A percentile compares a stretch with the other conserved stretches of the same genome.
Conservation (phyloP, 2,888 invertebrate genomes). For the Malthinus seriepunctatus region DNA sequence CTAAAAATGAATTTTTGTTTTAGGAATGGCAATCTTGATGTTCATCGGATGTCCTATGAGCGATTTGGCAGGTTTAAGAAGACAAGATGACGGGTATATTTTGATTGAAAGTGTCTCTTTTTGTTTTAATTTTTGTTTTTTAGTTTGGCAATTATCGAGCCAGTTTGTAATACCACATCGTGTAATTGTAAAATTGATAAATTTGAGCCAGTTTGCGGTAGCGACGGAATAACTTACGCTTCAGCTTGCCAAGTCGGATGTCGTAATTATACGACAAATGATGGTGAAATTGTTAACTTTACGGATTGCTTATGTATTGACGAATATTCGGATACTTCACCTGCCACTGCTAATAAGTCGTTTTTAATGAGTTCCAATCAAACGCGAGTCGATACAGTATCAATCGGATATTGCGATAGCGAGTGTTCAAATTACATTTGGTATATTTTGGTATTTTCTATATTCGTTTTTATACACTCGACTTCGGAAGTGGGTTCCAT, state of each 20-base stretch:
- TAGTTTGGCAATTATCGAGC: constrained; percentile 50
- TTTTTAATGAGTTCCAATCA: constrained; percentile 29
- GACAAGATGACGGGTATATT: constrained; percentile 50
- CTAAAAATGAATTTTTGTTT: constrained; percentile 34
- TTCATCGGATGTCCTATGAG: constrained; percentile 89
- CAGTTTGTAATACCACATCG: constrained; percentile 65
- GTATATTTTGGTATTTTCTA: constrained; percentile 82
- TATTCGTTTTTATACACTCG: constrained; percentile 89
- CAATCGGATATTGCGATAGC: constrained; percentile 78
- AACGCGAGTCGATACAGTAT: constrained; percentile 59
- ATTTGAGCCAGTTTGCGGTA: constrained; percentile 84
- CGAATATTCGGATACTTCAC: constrained; percentile 2
- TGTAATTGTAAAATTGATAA: constrained; percentile 77
- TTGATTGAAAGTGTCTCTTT: background rate
- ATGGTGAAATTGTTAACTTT: constrained; percentile 62
- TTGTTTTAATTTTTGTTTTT: constrained; percentile 15
- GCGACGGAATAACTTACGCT: constrained; percentile 80
- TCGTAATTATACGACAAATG: constrained; percentile 61
- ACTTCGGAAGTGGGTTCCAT: constrained; percentile 92
- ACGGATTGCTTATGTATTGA: constrained; percentile 59
- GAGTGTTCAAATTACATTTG: constrained; percentile 78
- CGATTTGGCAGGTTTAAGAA: constrained; percentile 71
- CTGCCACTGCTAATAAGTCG: constrained; percentile 4
- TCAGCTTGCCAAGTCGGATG: constrained; percentile 93
- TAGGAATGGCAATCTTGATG: constrained; percentile 83